phyloP scores from a whole-genome alignment of 2,113 vertebrate genomes.

The Marmota monax region DNA sequence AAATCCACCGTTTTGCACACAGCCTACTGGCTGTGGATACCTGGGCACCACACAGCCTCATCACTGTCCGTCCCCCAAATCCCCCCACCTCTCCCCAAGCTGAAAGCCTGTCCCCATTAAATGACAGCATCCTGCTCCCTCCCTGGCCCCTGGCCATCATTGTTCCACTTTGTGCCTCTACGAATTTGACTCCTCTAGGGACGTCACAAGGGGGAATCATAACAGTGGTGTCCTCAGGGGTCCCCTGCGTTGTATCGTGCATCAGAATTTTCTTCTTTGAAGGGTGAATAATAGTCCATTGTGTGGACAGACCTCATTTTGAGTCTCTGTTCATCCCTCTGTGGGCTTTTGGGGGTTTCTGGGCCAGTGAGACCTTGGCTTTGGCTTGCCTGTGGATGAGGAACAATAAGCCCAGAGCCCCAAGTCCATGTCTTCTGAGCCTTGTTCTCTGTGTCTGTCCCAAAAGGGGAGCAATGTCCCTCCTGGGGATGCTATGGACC shows the following conservation, averaged over 20 bases:
- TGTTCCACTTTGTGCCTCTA: neutral
- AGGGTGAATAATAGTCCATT: neutral
- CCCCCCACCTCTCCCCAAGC: neutral
- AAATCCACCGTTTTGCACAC: neutral
- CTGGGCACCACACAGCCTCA: too few relatives aligned
- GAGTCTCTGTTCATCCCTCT: neutral
- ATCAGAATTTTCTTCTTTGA: neutral
- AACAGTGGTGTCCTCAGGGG: neutral
- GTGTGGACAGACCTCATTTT: neutral
- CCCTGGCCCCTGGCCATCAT: neutral
- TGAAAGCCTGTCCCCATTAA: neutral
- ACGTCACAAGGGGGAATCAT: neutral
- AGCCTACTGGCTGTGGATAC: too few relatives aligned
- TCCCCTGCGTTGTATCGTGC: neutral
- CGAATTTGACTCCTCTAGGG: neutral
- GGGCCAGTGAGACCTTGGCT: neutral
- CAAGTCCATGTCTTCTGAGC: neutral
- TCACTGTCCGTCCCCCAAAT: neutral
- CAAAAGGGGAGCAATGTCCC: accelerated
- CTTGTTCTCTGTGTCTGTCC: neutral
- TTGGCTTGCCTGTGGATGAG: neutral
- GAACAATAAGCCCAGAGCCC: neutral
- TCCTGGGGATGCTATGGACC: neutral
- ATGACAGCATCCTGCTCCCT: neutral
- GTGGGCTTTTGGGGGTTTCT: neutral